Evolutionary conservation across 2,888 invertebrate species (phyloP), one percentile per base, ranked within the genome.

Genomic region (Alentia gelatinosa): DNA sequence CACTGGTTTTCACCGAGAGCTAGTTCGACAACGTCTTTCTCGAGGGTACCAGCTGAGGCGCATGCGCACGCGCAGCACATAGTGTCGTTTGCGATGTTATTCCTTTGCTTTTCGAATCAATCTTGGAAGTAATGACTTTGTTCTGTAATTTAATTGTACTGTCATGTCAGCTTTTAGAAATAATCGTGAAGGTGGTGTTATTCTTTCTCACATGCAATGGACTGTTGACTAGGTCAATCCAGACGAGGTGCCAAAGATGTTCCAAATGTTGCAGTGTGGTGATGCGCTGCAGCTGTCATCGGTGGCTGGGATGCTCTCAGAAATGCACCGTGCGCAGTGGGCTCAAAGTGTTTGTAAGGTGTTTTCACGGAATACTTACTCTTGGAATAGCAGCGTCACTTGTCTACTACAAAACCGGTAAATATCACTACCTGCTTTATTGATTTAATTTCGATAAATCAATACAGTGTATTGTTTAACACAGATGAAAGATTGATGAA

Each of bases 371-470:
- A 15, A 1, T 74, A 12, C 75, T 90, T n/a, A 90, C 90, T 26
- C 7, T 75, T 26, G 90, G 12, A n/a, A 75, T 90, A 26, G 30
- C 33, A 33, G 42, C 90, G 4, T 26, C 26, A 1, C 40, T 90
- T 0, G 1, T 90, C 30, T 90, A 68, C 75, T 68, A 42, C 30
- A 37, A 50, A 35, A 90, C 90, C 83, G 40, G 90, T 90, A n/a
- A n/a, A n/a, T n/a, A n/a, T n/a, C n/a, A n/a, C n/a, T n/a, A n/a
- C n/a, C n/a, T n/a, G n/a, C n/a, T n/a, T n/a, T n/a, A n/a, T n/a
- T n/a, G n/a, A n/a, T n/a, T n/a, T n/a, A n/a, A n/a, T n/a, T n/a
- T n/a, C n/a, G n/a, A n/a, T n/a, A n/a, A n/a, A n/a, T n/a, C n/a
- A n/a, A n/a, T n/a, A n/a, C n/a, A n/a, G n/a, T n/a, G n/a, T n/a